A percentile compares a stretch with the other conserved stretches of the same genome.
These are phyloP conservation scores for Aix galericulata DNA, from an alignment of 2,113 vertebrate species.

Conservation along the genomic window DNA sequence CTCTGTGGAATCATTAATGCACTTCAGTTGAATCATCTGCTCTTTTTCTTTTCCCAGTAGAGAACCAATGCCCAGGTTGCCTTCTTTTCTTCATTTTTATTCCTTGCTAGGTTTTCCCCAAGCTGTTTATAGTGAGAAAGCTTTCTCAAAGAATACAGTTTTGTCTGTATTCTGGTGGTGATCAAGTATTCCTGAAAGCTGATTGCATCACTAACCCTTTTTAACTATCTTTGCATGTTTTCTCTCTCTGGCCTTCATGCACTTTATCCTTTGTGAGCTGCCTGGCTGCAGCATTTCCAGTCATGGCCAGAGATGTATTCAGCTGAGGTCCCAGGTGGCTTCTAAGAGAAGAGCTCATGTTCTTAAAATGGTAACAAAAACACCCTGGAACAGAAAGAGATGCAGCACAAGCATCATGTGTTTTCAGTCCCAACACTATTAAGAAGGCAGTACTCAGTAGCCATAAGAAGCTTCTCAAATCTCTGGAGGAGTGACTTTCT, in stretches of 20 bases:
- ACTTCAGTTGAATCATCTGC: background rate
- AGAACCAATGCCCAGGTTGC: background rate
- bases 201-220: background rate
- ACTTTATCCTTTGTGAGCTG: background rate
- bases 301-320: background rate
- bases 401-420: background rate
- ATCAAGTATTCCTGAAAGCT: background rate
- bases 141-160: background rate
- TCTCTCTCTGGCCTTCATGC: background rate
- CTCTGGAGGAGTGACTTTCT: background rate
- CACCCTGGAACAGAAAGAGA: background rate
- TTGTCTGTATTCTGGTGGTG: background rate
- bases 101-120: background rate
- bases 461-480: background rate
- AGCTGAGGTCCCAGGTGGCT: background rate
- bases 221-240: background rate
- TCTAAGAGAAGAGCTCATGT: background rate
- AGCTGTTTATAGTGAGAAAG: background rate
- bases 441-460: background rate
- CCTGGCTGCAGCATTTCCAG: background rate
- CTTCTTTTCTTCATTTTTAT: background rate
- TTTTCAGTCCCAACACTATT: background rate
- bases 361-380: background rate
- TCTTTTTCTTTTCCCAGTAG: background rate
- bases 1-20: constrained; percentile 1